These are phyloP conservation scores for Oligia latruncula DNA, from an alignment of 2,888 invertebrate genomes.

Conservation along the genomic window DNA sequence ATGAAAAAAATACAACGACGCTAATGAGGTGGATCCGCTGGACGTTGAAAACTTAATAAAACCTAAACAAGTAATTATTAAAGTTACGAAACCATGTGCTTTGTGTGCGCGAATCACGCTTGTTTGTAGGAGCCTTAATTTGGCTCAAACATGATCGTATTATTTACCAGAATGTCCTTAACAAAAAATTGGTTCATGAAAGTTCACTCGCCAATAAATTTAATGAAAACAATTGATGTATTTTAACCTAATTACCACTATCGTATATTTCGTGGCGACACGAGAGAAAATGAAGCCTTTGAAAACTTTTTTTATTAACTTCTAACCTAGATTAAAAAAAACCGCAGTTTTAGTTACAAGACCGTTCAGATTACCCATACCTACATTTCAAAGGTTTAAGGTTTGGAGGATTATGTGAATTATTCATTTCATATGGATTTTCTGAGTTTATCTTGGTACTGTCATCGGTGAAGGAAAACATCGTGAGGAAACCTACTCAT, in stretches of 20 bases:
- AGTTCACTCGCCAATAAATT: neutral
- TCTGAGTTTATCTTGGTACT: neutral
- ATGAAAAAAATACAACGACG: neutral
- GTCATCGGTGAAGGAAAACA: neutral
- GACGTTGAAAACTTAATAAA: neutral
- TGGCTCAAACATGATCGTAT: neutral
- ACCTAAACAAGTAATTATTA: neutral
- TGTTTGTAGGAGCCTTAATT: neutral
- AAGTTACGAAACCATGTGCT: neutral
- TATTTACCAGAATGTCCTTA: neutral
- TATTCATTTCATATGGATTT: neutral
- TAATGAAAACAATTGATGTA: neutral
- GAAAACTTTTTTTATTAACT: neutral
- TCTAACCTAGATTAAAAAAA: neutral
- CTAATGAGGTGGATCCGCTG: neutral
- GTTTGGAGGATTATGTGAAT: no score
- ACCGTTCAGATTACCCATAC: neutral
- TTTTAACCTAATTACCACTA: neutral
- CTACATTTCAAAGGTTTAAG: neutral
- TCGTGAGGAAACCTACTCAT: neutral
- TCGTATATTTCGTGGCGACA: neutral
- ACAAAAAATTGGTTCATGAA: neutral
- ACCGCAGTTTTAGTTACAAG: neutral
- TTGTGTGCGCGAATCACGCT: no score
- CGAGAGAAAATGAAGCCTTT: neutral